Evolutionary conservation across 2,888 invertebrate genomes (phyloP).

Genomic region (Antheraea yamamai): DNA sequence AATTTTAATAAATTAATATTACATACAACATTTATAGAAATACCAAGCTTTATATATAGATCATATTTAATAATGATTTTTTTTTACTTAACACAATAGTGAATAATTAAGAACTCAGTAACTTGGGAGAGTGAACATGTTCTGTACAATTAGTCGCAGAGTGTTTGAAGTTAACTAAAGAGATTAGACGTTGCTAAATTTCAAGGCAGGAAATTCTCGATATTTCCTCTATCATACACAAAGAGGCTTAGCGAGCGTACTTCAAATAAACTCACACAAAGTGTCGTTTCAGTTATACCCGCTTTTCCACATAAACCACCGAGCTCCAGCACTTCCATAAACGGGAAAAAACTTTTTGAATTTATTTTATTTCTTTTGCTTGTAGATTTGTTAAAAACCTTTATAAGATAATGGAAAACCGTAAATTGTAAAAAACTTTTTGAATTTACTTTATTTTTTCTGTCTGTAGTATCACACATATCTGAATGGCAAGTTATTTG

Average conservation of each 20-base stretch:
- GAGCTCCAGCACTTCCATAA: neutral
- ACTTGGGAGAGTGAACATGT: neutral
- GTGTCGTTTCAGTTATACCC: neutral
- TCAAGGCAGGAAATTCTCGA: neutral
- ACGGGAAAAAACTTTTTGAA: neutral
- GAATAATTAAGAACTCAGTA: neutral
- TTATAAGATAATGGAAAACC: neutral
- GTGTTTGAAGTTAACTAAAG: neutral
- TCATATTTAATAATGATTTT: neutral
- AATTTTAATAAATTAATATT: neutral
- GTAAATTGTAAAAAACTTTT: neutral
- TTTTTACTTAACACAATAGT: neutral
- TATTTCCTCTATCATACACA: neutral
- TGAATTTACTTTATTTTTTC: neutral
- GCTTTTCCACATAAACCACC: slow-evolving; percentile 3
- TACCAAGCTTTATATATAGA: no score
- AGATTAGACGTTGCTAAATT: neutral
- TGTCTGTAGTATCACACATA: neutral
- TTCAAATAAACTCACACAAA: slow-evolving; percentile 1
- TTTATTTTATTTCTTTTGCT: neutral
- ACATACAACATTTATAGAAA: no score
- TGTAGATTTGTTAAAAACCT: neutral
- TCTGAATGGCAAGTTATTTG: neutral
- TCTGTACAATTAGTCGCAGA: neutral
- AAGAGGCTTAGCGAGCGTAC: neutral